phyloP scores from a whole-genome alignment of 2,113 vertebrate genomes.

The Porphyrio hochstetteri region DNA sequence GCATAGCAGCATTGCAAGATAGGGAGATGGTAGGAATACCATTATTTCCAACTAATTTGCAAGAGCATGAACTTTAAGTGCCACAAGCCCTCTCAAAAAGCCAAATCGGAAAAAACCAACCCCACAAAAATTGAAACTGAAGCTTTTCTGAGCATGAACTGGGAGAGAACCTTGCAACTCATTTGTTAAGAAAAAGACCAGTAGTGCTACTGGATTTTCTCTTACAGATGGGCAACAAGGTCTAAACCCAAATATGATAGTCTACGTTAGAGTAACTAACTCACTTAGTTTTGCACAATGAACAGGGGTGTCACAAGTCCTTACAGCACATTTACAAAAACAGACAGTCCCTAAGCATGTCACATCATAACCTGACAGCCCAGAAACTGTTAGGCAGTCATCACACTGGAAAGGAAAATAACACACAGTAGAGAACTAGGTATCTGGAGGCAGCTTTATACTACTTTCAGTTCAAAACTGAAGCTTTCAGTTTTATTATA shows the following conservation, averaged over 20 bases:
- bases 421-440: background rate
- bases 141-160: background rate
- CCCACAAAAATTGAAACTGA: background rate
- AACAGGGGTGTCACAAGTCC: background rate
- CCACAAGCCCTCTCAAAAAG: background rate
- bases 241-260: background rate
- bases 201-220: background rate
- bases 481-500: background rate
- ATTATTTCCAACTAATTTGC: background rate
- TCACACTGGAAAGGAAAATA: background rate
- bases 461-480: background rate
- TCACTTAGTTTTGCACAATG: background rate
- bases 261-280: background rate
- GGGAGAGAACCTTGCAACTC: background rate
- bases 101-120: background rate
- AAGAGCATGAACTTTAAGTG: background rate
- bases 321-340: background rate
- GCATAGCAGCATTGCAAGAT: background rate
- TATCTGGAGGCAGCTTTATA: background rate
- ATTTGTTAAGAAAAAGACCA: background rate
- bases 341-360: fast-evolving
- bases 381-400: background rate
- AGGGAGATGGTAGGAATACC: background rate
- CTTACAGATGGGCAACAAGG: background rate
- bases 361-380: background rate